Conservation (phyloP, 2,113 vertebrate genomes). For the Buteo buteo region DNA sequence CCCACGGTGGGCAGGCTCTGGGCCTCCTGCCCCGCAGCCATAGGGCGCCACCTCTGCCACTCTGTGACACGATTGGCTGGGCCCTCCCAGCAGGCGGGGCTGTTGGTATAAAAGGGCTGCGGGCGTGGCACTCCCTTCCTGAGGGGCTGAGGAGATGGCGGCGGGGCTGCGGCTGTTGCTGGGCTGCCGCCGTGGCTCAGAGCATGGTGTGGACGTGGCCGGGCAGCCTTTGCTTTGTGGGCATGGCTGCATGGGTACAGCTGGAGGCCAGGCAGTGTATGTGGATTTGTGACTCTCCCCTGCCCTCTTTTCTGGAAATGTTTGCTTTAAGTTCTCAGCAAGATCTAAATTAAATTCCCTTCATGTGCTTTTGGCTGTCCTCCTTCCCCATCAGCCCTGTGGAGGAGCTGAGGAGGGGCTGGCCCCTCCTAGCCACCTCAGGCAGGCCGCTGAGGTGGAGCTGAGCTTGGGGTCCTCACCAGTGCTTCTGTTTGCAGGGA, state of each 20-base stretch:
- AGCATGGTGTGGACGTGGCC: rapidly evolving
- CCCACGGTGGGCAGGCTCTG: background rate
- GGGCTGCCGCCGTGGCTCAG: rapidly evolving
- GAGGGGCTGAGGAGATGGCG: rapidly evolving
- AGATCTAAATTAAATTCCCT: background rate
- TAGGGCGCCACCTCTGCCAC: background rate
- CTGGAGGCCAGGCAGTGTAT: background rate
- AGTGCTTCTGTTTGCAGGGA: background rate
- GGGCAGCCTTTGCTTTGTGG: no score
- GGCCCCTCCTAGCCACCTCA: background rate
- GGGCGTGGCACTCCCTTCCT: rapidly evolving
- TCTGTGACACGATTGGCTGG: rapidly evolving
- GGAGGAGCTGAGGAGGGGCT: background rate
- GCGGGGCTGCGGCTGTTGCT: rapidly evolving
- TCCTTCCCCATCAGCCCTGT: background rate
- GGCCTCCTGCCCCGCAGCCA: background rate
- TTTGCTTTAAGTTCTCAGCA: background rate
- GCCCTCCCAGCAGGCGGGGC: rapidly evolving
- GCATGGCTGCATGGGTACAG: rapidly evolving
- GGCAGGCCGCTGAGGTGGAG: background rate
- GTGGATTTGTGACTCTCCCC: background rate
- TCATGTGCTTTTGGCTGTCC: rapidly evolving
- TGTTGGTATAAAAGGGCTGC: background rate
- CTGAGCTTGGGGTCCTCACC: background rate
- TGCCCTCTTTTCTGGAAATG: background rate